phyloP scores from a whole-genome alignment of 2,797 vertebrate genomes.

The Lerista edwardsae region DNA sequence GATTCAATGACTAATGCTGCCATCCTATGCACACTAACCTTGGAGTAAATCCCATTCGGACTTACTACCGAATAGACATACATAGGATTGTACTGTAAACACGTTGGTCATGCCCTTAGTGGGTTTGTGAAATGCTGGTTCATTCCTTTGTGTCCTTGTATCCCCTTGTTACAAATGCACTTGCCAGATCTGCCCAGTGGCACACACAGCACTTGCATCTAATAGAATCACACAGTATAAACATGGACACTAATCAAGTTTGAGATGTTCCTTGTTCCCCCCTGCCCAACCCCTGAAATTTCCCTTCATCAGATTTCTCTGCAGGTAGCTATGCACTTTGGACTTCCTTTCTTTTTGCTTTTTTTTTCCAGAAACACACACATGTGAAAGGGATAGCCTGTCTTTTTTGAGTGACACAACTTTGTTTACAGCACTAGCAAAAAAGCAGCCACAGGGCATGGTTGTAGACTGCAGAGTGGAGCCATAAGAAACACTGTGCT shows the following conservation, averaged over 20 bases:
- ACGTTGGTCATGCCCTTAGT: neutral
- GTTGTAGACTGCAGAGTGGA: conserved; percentile 5
- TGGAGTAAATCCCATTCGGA: too few species aligned
- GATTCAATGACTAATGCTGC: neutral
- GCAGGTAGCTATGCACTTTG: neutral
- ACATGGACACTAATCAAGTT: neutral
- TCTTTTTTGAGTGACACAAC: neutral
- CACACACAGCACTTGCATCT: neutral
- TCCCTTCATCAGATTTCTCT: neutral
- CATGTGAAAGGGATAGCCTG: neutral
- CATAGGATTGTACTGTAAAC: neutral
- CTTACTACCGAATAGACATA: too few species aligned
- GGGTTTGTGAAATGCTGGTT: neutral
- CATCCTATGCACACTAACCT: too few species aligned
- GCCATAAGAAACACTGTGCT: conserved; percentile 34
- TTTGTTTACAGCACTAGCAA: conserved; percentile 2
- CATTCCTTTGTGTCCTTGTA: neutral
- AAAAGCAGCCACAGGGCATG: neutral
- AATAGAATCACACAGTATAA: neutral
- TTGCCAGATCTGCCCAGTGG: neutral
- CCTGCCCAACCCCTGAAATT: neutral
- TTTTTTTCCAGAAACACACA: conserved; percentile 4
- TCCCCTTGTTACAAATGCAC: neutral
- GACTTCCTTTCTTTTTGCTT: neutral
- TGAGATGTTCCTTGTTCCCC: neutral